phyloP scores from a whole-genome alignment of 1,140 invertebrate species.

The Cotesia vestalis region DNA sequence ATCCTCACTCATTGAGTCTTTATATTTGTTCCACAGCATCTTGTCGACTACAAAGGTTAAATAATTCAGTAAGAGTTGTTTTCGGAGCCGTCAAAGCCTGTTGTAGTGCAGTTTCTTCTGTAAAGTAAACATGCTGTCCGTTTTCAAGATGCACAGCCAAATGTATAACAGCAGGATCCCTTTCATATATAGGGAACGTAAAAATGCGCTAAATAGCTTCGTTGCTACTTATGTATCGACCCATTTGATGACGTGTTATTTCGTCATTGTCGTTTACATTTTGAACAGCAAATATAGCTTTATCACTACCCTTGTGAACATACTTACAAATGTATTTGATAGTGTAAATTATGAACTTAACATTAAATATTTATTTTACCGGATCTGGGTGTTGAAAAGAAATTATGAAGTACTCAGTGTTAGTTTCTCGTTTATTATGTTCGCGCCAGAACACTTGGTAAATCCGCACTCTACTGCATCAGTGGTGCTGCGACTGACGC shows the following conservation, averaged over 20 bases:
- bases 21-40: too few relatives aligned
- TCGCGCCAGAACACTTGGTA: too few relatives aligned
- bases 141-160: slow-evolving; percentile 58
- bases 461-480: too few relatives aligned
- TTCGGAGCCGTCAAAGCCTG: slow-evolving; percentile 5
- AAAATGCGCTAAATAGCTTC: slow-evolving; percentile 64
- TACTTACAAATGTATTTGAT: slow-evolving; percentile 40
- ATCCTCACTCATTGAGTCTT: too few relatives aligned
- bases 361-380: too few relatives aligned
- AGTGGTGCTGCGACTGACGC: too few relatives aligned
- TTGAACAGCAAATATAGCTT: slow-evolving; percentile 44
- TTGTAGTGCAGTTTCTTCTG: slow-evolving; percentile 46
- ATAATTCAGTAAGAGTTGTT: slow-evolving; percentile 57
- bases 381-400: too few relatives aligned
- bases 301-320: slow-evolving; percentile 51
- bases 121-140: slow-evolving; percentile 60
- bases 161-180: slow-evolving; percentile 45
- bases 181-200: slow-evolving; percentile 59
- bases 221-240: slow-evolving; percentile 58
- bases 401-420: too few relatives aligned
- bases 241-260: slow-evolving; percentile 53
- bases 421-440: too few relatives aligned
- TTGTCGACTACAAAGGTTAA: slow-evolving; percentile 49
- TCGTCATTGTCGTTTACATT: slow-evolving; percentile 43
- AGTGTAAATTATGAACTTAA: too few relatives aligned